These are phyloP conservation scores for Dorcus hopei DNA, from an alignment of 2,888 invertebrate species.

Conservation along the genomic window DNA sequence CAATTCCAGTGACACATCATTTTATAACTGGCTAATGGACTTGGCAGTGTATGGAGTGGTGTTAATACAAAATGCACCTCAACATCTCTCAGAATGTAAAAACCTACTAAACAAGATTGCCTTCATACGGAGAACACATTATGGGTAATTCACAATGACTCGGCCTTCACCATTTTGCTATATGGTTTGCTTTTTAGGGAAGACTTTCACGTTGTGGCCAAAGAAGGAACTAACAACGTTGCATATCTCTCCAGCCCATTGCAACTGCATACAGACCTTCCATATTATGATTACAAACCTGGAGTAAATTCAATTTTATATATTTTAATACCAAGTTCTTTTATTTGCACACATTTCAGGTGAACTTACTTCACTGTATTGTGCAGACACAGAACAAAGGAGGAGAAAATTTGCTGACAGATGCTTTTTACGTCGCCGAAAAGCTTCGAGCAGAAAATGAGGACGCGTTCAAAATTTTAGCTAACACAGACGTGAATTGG, in stretches of 20 bases:
- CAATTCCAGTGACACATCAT: conserved; percentile 32
- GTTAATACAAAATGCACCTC: conserved; percentile 58
- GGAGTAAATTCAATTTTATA: conserved; percentile 51
- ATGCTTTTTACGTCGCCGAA: conserved; percentile 64
- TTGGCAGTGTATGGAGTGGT: conserved; percentile 65
- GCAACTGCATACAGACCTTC: conserved; percentile 72
- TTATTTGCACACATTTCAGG: conserved; percentile 31
- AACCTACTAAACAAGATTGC: conserved; percentile 62
- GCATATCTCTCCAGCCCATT: conserved; percentile 67
- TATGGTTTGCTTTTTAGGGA: conserved; percentile 44
- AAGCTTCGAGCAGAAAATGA: conserved; percentile 56
- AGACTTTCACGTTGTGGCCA: conserved; percentile 64
- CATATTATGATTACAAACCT: conserved; percentile 73
- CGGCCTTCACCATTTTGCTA: too few species aligned
- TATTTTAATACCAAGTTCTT: neutral
- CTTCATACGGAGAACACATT: conserved; percentile 69
- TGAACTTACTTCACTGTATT: conserved; percentile 69
- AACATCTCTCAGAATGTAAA: conserved; percentile 55
- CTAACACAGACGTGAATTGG: conserved; percentile 65
- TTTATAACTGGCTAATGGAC: conserved; percentile 59
- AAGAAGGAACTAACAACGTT: conserved; percentile 68
- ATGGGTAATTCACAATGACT: conserved; percentile 53
- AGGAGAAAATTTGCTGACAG: conserved; percentile 67
- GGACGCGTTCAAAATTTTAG: conserved; percentile 57
- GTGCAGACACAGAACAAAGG: conserved; percentile 62